Conservation (phyloP, 2,797 vertebrate genomes). For the Labroides dimidiatus region DNA sequence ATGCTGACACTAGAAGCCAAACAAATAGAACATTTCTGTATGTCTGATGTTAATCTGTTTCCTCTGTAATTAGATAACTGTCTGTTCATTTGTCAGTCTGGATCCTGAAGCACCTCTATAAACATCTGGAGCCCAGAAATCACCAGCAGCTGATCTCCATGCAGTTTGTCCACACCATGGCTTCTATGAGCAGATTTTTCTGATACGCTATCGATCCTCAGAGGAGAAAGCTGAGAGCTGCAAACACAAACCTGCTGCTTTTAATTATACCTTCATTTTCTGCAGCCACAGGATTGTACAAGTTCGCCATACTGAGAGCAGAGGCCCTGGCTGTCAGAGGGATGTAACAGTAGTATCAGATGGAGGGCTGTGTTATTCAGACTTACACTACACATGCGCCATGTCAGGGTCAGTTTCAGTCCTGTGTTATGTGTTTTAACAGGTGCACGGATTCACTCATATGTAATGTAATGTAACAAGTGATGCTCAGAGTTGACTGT, state of each 20-base stretch:
- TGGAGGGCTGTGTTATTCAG: constrained; percentile 42
- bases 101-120: constrained; percentile 37
- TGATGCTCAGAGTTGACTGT: constrained; percentile 46
- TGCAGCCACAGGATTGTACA: constrained; percentile 27
- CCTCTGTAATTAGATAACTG: constrained; percentile 33
- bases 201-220: constrained; percentile 25
- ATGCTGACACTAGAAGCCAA: constrained; percentile 9
- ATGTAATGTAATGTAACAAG: constrained; percentile 46
- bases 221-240: constrained; percentile 25
- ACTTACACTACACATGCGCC: constrained; percentile 25
- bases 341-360: constrained; percentile 42
- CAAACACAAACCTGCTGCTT: constrained; percentile 34
- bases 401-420: neutral
- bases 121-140: constrained; percentile 58
- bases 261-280: constrained; percentile 45
- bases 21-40: constrained; percentile 11
- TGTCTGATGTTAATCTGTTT: constrained; percentile 35
- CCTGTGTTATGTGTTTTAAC: constrained; percentile 51
- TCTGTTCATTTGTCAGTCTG: constrained; percentile 48
- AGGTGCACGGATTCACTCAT: constrained; percentile 42
- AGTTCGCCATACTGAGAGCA: constrained; percentile 12
- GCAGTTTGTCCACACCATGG: constrained; percentile 37
- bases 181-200: constrained; percentile 32
- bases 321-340: constrained; percentile 39
- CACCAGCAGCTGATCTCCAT: constrained; percentile 44